Conservation (phyloP, 1,140 invertebrate genomes). For the Habropoda laboriosa region DNA sequence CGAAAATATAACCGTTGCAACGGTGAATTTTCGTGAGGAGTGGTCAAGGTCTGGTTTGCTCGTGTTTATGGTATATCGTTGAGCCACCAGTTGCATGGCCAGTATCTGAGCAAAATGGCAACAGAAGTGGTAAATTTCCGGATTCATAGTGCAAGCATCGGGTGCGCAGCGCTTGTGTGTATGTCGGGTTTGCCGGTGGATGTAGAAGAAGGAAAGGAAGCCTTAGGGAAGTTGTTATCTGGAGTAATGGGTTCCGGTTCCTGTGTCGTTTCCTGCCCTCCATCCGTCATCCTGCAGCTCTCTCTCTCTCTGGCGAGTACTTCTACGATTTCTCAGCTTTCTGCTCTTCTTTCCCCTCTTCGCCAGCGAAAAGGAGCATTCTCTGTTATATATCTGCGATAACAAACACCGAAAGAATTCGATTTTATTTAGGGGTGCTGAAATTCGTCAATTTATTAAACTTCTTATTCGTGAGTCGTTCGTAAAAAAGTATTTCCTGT, state of each 20-base stretch:
- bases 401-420: conserved; percentile 15
- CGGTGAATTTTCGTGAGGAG: background rate
- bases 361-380: background rate
- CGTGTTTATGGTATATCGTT: background rate
- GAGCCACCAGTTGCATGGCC: conserved; percentile 64
- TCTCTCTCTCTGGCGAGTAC: conserved; percentile 46
- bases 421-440: background rate
- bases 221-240: conserved; percentile 73
- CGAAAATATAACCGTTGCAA: background rate
- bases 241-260: conserved; percentile 74
- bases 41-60: background rate
- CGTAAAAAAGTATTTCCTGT: background rate
- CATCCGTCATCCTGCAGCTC: conserved; percentile 65
- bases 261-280: conserved; percentile 71
- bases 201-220: conserved; percentile 60
- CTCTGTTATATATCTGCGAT: background rate
- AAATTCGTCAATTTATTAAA: no score
- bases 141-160: conserved; percentile 43
- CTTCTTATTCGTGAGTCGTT: background rate
- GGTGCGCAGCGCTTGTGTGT: conserved; percentile 5
- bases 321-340: conserved; percentile 46
- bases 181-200: conserved; percentile 37
- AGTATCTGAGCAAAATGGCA: conserved; percentile 56
- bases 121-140: conserved; percentile 69
- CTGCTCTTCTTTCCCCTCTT: conserved; percentile 9